A percentile compares a stretch with the other conserved stretches of the same genome.
Evolutionary conservation across 1,140 invertebrate genomes (phyloP).

Genomic region (Aethina tumida): DNA sequence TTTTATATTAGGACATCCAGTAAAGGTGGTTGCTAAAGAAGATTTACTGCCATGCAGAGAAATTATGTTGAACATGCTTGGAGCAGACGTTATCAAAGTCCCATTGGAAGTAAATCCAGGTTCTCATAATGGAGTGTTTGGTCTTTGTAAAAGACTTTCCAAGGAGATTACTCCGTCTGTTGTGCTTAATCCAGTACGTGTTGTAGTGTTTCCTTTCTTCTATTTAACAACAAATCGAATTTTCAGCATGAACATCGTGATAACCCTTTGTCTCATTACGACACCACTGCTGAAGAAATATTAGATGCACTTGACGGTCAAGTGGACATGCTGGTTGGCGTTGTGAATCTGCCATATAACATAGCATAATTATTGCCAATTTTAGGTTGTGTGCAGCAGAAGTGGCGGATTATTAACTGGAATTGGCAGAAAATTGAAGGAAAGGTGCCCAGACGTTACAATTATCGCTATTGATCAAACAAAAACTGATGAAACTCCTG

Average conservation of each 20-base stretch:
- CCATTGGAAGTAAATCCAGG: background rate
- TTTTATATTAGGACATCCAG: no score
- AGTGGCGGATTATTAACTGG: conserved; percentile 85
- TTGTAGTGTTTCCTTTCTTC: background rate
- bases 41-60: no score
- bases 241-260: conserved; percentile 70
- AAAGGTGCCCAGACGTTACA: conserved; percentile 50
- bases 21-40: no score
- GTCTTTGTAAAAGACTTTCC: background rate
- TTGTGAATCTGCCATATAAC: no score
- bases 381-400: conserved; percentile 62
- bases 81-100: background rate
- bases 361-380: no score
- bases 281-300: conserved; percentile 82
- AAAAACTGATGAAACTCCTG: conserved; percentile 76
- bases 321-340: conserved; percentile 78
- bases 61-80: no score
- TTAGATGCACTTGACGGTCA: conserved; percentile 65
- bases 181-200: background rate
- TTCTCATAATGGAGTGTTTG: background rate
- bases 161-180: background rate
- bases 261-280: conserved; percentile 90
- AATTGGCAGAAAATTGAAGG: conserved; percentile 74
- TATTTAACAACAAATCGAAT: conserved; percentile 23
- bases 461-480: conserved; percentile 79